Evolutionary conservation across 2,797 vertebrate genomes (phyloP).

Genomic region (Malacoctenus gilli): DNA sequence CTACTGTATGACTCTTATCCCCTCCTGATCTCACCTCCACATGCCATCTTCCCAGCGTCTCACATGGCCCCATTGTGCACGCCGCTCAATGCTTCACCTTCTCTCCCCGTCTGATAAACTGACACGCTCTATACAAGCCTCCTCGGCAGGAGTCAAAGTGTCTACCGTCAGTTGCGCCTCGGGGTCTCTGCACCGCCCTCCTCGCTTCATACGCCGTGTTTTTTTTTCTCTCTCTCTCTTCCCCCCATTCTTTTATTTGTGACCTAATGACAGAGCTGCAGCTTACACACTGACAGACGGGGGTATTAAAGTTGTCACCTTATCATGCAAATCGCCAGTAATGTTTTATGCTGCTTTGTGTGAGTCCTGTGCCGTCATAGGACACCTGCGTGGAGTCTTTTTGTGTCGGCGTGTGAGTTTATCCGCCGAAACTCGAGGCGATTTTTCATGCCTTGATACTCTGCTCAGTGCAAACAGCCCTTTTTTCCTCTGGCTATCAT

Average conservation of each 20-base stretch:
- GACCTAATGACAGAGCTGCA: slow-evolving; percentile 66
- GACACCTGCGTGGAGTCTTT: slow-evolving; percentile 29
- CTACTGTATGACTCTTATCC: slow-evolving; percentile 36
- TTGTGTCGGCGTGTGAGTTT: slow-evolving; percentile 28
- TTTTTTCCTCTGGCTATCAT: slow-evolving; percentile 43
- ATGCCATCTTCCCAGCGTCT: slow-evolving; percentile 67
- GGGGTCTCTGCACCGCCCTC: slow-evolving; percentile 43
- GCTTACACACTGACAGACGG: slow-evolving; percentile 64
- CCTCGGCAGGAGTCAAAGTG: slow-evolving; percentile 67
- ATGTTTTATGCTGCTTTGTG: slow-evolving; percentile 71
- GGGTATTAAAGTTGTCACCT: slow-evolving; percentile 67
- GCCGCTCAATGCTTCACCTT: slow-evolving; percentile 47
- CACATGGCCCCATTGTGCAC: slow-evolving; percentile 64
- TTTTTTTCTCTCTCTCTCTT: slow-evolving; percentile 23
- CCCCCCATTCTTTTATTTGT: slow-evolving; percentile 56
- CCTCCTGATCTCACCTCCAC: slow-evolving; percentile 51
- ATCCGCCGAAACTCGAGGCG: slow-evolving; percentile 59
- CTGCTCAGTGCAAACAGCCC: slow-evolving; percentile 30
- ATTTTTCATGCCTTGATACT: slow-evolving; percentile 37
- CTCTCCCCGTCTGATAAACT: slow-evolving; percentile 28
- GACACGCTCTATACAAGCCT: slow-evolving; percentile 50
- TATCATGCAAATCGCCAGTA: slow-evolving; percentile 58
- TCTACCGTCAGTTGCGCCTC: slow-evolving; percentile 70
- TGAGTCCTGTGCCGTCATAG: slow-evolving; percentile 30
- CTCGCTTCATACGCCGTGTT: slow-evolving; percentile 8